Evolutionary conservation across 2,113 vertebrate species (phyloP).

Genomic region (Myrmecobius fasciatus): DNA sequence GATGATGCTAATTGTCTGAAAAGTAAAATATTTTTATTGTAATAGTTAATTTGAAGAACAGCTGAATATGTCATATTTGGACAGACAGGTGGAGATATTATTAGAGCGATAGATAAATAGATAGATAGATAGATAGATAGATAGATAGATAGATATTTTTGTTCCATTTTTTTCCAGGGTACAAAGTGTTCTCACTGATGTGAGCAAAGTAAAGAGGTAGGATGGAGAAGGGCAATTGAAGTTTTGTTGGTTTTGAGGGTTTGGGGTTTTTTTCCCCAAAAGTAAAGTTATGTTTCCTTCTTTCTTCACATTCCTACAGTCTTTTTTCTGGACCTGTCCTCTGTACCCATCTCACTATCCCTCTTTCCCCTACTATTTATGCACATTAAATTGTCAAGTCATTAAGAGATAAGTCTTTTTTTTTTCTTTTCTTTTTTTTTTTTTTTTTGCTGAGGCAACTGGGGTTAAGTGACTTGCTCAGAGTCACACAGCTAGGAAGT

Average conservation of each 20-base stretch:
- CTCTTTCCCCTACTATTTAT: background rate
- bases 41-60: constrained; percentile 63
- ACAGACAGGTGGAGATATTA: constrained; percentile 49
- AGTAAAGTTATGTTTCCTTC: background rate
- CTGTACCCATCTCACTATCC: background rate
- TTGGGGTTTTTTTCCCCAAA: too few species aligned
- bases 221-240: background rate
- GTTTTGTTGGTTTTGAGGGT: background rate
- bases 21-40: constrained; percentile 69
- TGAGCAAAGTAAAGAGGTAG: background rate
- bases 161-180: background rate
- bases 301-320: background rate
- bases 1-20: constrained; percentile 36
- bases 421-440: too few species aligned
- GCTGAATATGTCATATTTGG: constrained; percentile 44
- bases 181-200: background rate
- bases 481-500: too few species aligned
- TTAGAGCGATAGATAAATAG: background rate
- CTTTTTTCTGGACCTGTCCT: background rate
- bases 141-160: background rate
- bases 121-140: too few species aligned
- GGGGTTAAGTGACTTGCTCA: too few species aligned
- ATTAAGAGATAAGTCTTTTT: background rate
- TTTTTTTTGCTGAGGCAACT: too few species aligned
- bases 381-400: background rate